Conservation (phyloP, 2,888 invertebrate genomes). For the Eristalinus sepulchralis region DNA sequence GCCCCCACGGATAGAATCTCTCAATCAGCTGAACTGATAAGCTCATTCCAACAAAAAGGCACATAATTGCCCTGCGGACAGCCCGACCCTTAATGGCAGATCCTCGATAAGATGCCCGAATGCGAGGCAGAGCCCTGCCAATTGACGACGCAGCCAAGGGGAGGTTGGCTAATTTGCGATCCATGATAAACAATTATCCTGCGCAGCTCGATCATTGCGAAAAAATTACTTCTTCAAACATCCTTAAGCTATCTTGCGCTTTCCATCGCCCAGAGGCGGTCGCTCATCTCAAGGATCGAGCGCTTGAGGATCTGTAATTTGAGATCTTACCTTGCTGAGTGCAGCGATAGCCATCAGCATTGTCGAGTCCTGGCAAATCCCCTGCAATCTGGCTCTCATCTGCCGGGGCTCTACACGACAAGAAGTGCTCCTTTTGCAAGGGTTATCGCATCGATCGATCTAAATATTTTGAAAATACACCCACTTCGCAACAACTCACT, state of each 20-base stretch:
- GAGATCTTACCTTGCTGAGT: constrained; percentile 40
- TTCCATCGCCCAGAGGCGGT: constrained; percentile 33
- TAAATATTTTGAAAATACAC: constrained; percentile 73
- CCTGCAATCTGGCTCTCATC: constrained; percentile 49
- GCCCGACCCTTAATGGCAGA: background rate
- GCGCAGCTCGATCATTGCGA: constrained; percentile 54
- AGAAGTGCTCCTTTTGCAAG: constrained; percentile 52
- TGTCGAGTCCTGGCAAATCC: constrained; percentile 31
- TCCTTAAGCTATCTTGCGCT: constrained; percentile 25
- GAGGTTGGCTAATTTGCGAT: constrained; percentile 62
- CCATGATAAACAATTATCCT: constrained; percentile 57
- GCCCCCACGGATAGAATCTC: constrained; percentile 16
- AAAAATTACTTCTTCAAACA: constrained; percentile 54
- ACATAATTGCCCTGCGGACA: constrained; percentile 51
- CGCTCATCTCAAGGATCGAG: constrained; percentile 16
- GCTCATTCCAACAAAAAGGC: background rate
- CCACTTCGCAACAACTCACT: constrained; percentile 52
- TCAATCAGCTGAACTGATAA: constrained; percentile 22
- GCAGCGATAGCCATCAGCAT: constrained; percentile 36
- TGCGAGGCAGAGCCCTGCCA: background rate
- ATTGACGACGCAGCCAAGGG: constrained; percentile 33
- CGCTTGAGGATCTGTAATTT: constrained; percentile 52
- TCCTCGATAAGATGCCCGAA: constrained; percentile 33
- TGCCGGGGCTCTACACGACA: constrained; percentile 24
- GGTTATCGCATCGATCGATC: constrained; percentile 72